Evolutionary conservation across 2,113 vertebrate genomes (phyloP).

Genomic region (Leucosticte australis): DNA sequence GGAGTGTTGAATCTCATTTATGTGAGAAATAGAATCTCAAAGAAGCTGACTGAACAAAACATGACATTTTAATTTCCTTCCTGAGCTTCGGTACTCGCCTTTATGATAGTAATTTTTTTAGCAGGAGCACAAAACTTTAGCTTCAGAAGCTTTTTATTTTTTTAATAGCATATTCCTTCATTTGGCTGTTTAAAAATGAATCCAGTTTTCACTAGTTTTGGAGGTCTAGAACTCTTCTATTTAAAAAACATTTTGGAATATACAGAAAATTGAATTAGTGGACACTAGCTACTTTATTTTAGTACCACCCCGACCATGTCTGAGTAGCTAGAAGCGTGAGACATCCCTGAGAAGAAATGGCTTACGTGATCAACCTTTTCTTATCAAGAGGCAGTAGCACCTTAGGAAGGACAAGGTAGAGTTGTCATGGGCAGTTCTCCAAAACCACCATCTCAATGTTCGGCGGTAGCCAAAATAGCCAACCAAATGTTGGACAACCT

Average conservation of each 20-base stretch:
- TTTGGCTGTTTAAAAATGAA: background rate
- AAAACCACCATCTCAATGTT: background rate
- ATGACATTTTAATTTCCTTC: background rate
- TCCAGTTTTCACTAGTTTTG: background rate
- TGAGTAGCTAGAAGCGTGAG: background rate
- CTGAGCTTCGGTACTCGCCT: background rate
- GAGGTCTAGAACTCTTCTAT: background rate
- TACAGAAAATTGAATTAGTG: background rate
- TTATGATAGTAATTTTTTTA: background rate
- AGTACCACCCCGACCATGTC: background rate
- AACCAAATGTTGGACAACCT: background rate
- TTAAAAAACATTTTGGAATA: background rate
- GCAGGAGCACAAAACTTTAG: background rate
- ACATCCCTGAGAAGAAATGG: background rate
- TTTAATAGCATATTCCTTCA: background rate
- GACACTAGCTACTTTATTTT: background rate
- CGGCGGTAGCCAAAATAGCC: background rate
- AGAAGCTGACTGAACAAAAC: constrained; percentile 2
- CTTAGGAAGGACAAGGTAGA: background rate
- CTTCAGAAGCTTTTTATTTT: background rate
- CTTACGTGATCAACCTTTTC: background rate
- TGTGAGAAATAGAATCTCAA: background rate
- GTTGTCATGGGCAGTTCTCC: background rate
- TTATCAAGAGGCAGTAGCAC: background rate
- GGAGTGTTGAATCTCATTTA: background rate